Evolutionary conservation across 1,140 invertebrate genomes (phyloP).

Genomic region (Cherax quadricarinatus): DNA sequence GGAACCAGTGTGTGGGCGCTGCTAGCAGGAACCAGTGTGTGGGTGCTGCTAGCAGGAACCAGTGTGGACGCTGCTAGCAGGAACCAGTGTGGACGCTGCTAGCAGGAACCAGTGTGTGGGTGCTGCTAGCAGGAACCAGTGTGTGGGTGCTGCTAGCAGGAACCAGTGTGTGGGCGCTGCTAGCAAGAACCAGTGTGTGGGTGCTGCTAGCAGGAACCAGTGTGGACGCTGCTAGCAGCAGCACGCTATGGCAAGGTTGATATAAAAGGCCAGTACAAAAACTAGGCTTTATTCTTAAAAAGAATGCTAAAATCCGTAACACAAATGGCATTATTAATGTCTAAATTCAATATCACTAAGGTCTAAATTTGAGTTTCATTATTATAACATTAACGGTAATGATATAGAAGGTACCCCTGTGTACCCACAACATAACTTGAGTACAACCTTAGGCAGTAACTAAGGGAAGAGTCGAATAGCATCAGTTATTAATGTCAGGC

Average conservation of each 20-base stretch:
- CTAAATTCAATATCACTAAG: slow-evolving; percentile 67
- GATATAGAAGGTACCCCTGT: slow-evolving; percentile 62
- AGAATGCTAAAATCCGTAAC: slow-evolving; percentile 68
- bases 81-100: too few species aligned
- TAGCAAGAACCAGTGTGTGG: too few species aligned
- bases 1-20: too few species aligned
- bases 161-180: too few species aligned
- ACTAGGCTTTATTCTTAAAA: slow-evolving; percentile 72
- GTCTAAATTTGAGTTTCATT: slow-evolving; percentile 66
- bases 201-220: too few species aligned
- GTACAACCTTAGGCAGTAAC: slow-evolving; percentile 58
- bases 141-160: too few species aligned
- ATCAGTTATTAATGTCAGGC: slow-evolving; percentile 41
- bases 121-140: too few species aligned
- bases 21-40: too few species aligned
- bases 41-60: too few species aligned
- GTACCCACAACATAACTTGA: slow-evolving; percentile 47
- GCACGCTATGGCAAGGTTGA: background rate
- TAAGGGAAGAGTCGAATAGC: slow-evolving; percentile 43
- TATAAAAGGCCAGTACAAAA: slow-evolving; percentile 59
- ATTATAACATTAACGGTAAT: slow-evolving; percentile 62
- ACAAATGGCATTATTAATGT: slow-evolving; percentile 67
- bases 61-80: too few species aligned
- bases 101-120: too few species aligned
- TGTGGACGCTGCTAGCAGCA: background rate